phyloP scores from a whole-genome alignment of 2,113 vertebrate species.

The Apodemus sylvaticus region DNA sequence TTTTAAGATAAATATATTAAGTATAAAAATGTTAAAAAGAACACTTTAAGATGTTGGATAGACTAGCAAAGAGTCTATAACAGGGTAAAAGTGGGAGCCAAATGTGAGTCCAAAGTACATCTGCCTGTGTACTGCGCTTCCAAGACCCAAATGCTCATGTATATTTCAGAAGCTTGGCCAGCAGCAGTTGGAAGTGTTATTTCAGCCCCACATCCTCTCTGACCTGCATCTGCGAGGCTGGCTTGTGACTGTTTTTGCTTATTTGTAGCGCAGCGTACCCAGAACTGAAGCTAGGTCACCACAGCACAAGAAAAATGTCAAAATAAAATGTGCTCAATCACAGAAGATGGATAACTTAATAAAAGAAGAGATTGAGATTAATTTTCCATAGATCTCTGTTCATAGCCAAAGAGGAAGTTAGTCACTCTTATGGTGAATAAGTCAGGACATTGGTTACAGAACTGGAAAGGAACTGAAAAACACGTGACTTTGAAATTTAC shows the following conservation, averaged over 20 bases:
- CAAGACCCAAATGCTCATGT: not conserved
- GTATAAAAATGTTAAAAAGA: not conserved
- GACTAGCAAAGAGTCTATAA: not conserved
- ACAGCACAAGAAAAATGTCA: not conserved
- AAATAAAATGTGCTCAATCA: conserved; percentile 4
- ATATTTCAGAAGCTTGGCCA: not conserved
- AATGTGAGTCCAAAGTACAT: not conserved
- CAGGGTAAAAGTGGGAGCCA: not conserved
- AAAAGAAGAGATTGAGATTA: not conserved
- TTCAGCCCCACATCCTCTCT: not conserved
- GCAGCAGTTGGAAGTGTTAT: not conserved
- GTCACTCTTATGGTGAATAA: not conserved
- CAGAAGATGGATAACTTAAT: not conserved
- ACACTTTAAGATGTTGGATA: not conserved
- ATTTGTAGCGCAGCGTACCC: not conserved
- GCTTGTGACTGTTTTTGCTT: not conserved
- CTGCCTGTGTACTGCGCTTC: not conserved
- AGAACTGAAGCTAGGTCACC: not conserved
- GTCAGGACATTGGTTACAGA: not conserved
- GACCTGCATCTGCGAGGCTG: not conserved
- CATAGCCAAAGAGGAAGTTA: not conserved
- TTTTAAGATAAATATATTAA: not conserved
- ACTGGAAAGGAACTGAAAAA: not conserved
- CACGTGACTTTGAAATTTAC: not conserved
- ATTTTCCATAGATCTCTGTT: not conserved